phyloP scores from a whole-genome alignment of 1,140 invertebrate genomes.

The Zophobas morio region DNA sequence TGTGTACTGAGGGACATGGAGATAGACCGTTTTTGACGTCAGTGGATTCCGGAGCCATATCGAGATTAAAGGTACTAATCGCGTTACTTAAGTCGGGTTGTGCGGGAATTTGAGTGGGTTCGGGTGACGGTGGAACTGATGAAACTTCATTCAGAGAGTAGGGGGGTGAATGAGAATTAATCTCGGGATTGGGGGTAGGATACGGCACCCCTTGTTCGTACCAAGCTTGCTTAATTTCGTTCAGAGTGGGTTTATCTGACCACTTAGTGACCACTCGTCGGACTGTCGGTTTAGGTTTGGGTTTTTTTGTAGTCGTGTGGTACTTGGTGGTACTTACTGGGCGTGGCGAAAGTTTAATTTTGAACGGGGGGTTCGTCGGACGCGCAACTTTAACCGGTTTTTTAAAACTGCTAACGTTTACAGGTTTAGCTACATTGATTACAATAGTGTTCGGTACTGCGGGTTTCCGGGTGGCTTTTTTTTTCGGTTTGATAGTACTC shows the following conservation, averaged over 20 bases:
- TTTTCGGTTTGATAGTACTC: neutral
- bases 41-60: slow-evolving; percentile 55
- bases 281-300: slow-evolving; percentile 53
- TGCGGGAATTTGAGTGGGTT: neutral
- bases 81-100: slow-evolving; percentile 46
- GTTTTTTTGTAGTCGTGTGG: slow-evolving; percentile 22
- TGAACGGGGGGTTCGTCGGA: slow-evolving; percentile 27
- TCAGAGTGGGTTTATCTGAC: slow-evolving; percentile 39
- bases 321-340: slow-evolving; percentile 1
- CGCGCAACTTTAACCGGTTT: slow-evolving; percentile 14
- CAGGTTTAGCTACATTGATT: slow-evolving; percentile 7
- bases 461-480: slow-evolving; percentile 7
- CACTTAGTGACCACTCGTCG: slow-evolving; percentile 55
- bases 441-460: neutral
- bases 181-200: slow-evolving; percentile 61
- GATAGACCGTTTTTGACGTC: slow-evolving; percentile 43
- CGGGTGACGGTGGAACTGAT: neutral
- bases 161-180: slow-evolving; percentile 61
- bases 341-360: slow-evolving; percentile 45
- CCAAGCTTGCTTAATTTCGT: slow-evolving; percentile 60
- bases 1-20: slow-evolving; percentile 62
- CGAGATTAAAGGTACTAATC: slow-evolving; percentile 59
- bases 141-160: slow-evolving; percentile 52
- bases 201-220: slow-evolving; percentile 58
- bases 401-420: neutral